Conservation (phyloP, 2,888 invertebrate species). For the Trissonchulus latispiculum region DNA sequence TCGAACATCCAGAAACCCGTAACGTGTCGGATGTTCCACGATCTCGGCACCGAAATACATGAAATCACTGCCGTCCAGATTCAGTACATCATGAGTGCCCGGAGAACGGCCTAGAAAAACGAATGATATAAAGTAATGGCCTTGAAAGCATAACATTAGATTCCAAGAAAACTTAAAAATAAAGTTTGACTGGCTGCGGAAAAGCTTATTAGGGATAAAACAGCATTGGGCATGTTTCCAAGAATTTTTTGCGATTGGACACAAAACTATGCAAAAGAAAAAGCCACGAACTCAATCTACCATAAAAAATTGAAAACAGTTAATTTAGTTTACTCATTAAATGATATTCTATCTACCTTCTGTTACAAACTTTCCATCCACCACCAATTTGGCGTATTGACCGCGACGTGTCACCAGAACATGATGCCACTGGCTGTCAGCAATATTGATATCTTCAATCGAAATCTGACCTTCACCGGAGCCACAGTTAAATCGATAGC, state of each 20-base stretch:
- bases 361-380: slow-evolving; percentile 42
- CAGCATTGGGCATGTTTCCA: no score
- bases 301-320: no score
- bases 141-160: slow-evolving; percentile 60
- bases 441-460: slow-evolving; percentile 63
- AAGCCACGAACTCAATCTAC: no score
- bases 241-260: no score
- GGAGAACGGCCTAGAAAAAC: no score
- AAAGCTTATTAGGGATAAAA: no score
- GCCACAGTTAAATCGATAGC: slow-evolving; percentile 82
- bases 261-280: no score
- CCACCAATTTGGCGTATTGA: slow-evolving; percentile 42
- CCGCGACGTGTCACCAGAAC: slow-evolving; percentile 64
- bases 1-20: slow-evolving; percentile 1
- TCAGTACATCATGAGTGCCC: slow-evolving; percentile 70
- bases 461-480: slow-evolving; percentile 74
- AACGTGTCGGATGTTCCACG: no score
- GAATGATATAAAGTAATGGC: no score
- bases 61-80: slow-evolving; percentile 70
- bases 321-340: no score
- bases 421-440: slow-evolving; percentile 75
- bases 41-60: slow-evolving; percentile 77
- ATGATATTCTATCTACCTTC: no score
- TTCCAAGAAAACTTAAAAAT: slow-evolving; percentile 56
- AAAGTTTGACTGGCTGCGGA: no score